phyloP scores from a whole-genome alignment of 2,888 invertebrate species.

The Microplitis deprimator region DNA sequence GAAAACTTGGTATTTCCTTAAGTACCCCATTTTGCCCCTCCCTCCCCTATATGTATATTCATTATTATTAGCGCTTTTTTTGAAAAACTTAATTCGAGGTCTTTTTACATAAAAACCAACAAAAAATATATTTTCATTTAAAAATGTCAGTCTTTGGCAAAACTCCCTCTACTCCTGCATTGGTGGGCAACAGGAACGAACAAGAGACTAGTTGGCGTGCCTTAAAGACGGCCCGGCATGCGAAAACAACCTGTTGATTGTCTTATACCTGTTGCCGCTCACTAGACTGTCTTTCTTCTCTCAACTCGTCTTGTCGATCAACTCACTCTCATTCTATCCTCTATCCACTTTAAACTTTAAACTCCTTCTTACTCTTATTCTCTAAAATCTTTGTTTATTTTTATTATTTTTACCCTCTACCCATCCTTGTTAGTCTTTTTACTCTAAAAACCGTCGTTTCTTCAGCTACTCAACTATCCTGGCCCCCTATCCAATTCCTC shows the following conservation, averaged over 20 bases:
- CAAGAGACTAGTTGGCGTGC: constrained; percentile 51
- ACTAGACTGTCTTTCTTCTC: constrained; percentile 26
- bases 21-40: too few relatives aligned
- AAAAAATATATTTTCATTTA: neutral
- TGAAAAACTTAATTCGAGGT: too few relatives aligned
- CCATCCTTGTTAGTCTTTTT: too few relatives aligned
- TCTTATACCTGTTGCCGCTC: constrained; percentile 63
- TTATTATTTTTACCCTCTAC: too few relatives aligned
- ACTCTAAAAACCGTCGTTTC: too few relatives aligned
- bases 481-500: neutral
- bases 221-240: constrained; percentile 62
- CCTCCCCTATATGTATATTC: too few relatives aligned
- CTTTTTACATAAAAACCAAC: too few relatives aligned
- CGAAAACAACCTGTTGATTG: constrained; percentile 68
- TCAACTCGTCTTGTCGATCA: constrained; percentile 3
- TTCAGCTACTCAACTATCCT: neutral
- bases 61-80: too few relatives aligned
- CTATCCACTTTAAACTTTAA: neutral
- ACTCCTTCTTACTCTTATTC: too few relatives aligned
- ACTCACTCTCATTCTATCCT: constrained; percentile 6
- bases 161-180: constrained; percentile 20
- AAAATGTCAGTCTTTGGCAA: constrained; percentile 13
- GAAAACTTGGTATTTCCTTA: too few relatives aligned
- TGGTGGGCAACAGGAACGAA: constrained; percentile 44
- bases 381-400: too few relatives aligned